These are phyloP conservation scores for Coccyzus lansbergi DNA, from an alignment of 2,797 vertebrate genomes.

Conservation along the genomic window DNA sequence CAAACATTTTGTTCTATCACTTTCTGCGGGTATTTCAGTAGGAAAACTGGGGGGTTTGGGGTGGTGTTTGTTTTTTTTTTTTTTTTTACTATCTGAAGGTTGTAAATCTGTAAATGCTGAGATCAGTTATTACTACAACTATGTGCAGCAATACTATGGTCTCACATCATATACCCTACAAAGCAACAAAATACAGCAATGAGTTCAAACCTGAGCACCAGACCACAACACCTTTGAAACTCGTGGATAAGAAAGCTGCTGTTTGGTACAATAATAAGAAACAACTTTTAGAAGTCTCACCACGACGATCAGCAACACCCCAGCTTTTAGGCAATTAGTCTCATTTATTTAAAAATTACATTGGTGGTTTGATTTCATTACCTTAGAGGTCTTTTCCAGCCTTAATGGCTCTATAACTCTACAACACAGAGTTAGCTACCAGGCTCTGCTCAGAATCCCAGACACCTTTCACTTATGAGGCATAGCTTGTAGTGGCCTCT, in stretches of 20 bases:
- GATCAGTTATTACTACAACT: background rate
- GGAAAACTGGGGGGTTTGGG: too few species aligned
- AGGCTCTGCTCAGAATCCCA: background rate
- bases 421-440: background rate
- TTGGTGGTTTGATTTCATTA: too few species aligned
- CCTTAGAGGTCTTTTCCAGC: too few species aligned
- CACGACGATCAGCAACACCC: rapidly evolving
- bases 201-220: background rate
- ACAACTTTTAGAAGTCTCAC: background rate
- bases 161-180: background rate
- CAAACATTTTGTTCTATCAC: background rate
- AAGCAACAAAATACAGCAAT: background rate
- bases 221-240: background rate
- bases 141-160: rapidly evolving
- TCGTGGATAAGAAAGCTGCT: background rate
- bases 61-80: too few species aligned
- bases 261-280: background rate
- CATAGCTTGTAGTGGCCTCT: background rate
- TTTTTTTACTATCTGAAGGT: background rate
- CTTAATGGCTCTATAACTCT: too few species aligned
- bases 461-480: background rate
- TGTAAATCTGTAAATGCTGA: background rate
- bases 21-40: background rate
- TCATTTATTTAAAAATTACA: background rate
- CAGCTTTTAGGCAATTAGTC: background rate